Percentiles rank a stretch among this genome's conserved stretches.
phyloP scores from a whole-genome alignment of 2,888 invertebrate genomes.

The Salticus scenicus region DNA sequence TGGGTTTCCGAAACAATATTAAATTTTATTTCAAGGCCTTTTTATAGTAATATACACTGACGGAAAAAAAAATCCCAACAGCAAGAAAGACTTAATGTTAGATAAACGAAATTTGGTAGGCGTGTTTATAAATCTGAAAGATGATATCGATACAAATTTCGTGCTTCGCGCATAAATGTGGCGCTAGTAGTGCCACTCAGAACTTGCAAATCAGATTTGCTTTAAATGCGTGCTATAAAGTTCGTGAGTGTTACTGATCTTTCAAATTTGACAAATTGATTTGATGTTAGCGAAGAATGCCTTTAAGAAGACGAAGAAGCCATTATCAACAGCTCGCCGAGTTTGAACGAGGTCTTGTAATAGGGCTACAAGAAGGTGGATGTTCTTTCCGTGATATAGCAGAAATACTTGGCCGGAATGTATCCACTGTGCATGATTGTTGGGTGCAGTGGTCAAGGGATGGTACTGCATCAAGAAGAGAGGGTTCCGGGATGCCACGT shows the following conservation, averaged over 20 bases:
- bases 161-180: too few species aligned
- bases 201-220: neutral
- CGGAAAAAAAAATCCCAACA: too few species aligned
- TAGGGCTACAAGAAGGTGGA: neutral
- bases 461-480: neutral
- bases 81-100: too few species aligned
- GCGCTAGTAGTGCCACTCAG: neutral
- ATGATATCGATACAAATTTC: too few species aligned
- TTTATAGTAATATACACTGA: too few species aligned
- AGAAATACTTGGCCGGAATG: neutral
- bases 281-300: neutral
- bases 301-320: neutral
- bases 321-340: neutral
- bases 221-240: neutral
- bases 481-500: neutral
- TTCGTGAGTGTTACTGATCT: neutral
- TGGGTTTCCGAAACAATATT: too few species aligned
- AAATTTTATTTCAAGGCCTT: too few species aligned
- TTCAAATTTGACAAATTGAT: neutral
- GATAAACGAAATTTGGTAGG: too few species aligned
- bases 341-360: neutral
- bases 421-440: neutral
- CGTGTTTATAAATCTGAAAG: too few species aligned
- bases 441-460: too few species aligned
- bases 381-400: neutral